phyloP scores from a whole-genome alignment of 2,888 invertebrate genomes.

The Leptopterna dolabrata region DNA sequence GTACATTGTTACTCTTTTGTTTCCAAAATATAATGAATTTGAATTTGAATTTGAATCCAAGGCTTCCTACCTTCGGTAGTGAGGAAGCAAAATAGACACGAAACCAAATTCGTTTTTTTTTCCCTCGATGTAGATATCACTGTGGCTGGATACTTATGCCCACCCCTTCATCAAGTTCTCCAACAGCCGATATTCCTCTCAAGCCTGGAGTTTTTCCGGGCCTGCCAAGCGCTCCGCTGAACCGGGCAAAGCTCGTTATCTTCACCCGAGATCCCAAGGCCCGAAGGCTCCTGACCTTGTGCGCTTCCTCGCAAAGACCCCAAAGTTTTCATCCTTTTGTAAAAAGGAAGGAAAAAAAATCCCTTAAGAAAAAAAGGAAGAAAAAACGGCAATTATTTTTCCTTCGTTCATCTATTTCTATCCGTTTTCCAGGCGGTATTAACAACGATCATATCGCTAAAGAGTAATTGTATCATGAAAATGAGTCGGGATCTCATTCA shows the following conservation, averaged over 20 bases:
- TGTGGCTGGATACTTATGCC: no score
- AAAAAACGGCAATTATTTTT: background rate
- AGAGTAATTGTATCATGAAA: background rate
- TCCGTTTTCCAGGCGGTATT: background rate
- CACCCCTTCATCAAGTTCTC: background rate
- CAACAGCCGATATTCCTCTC: background rate
- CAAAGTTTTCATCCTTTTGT: constrained; percentile 14
- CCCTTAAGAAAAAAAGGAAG: background rate
- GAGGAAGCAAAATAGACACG: no score
- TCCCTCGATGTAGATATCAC: no score
- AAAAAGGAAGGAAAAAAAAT: background rate
- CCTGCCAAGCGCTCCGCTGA: background rate
- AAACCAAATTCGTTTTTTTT: no score
- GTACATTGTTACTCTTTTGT: no score
- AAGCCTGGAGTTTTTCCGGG: background rate
- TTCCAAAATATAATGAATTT: no score
- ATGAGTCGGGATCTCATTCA: background rate
- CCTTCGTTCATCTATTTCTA: background rate
- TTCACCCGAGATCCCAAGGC: background rate
- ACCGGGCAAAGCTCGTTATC: constrained; percentile 7
- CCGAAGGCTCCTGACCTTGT: constrained; percentile 31
- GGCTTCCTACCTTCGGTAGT: no score
- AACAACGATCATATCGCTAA: background rate
- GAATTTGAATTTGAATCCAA: no score
- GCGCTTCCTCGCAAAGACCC: constrained; percentile 22